These are phyloP conservation scores for Smittia sp. DNA, from an alignment of 2,888 invertebrate species.

Conservation along the genomic window DNA sequence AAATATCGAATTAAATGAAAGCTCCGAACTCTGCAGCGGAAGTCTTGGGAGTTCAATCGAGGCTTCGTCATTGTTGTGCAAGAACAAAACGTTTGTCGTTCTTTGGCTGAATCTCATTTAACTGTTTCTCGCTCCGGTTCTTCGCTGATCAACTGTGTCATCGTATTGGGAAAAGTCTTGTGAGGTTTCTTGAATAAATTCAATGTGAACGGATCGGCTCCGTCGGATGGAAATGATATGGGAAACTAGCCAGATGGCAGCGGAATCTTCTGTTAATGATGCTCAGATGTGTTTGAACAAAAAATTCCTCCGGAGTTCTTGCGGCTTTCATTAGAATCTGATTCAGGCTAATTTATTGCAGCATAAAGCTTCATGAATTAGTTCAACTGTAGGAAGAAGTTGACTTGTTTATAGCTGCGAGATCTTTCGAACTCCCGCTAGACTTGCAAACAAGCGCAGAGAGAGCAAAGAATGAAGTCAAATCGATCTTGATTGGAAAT, in stretches of 20 bases:
- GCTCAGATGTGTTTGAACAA: background rate
- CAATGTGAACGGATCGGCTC: background rate
- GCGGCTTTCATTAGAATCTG: slow-evolving; percentile 4
- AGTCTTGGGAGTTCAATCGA: too few species aligned
- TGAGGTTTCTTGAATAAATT: background rate
- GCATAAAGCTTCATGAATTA: slow-evolving; percentile 7
- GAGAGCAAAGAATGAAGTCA: too few species aligned
- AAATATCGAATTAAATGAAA: too few species aligned
- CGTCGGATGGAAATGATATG: background rate
- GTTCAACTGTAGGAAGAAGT: background rate
- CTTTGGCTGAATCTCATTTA: background rate
- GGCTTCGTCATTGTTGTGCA: too few species aligned
- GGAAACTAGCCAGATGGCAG: background rate
- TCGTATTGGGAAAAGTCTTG: background rate
- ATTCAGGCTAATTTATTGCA: slow-evolving; percentile 2
- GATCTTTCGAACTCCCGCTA: background rate
- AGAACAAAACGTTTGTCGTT: too few species aligned
- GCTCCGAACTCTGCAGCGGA: too few species aligned
- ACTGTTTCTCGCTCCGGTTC: background rate
- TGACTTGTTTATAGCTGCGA: background rate
- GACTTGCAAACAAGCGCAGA: background rate
- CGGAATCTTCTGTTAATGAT: slow-evolving; percentile 1
- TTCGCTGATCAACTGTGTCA: background rate
- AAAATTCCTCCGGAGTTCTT: background rate
- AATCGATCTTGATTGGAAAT: background rate